Evolutionary conservation across 2,113 vertebrate genomes (phyloP).

Genomic region (Phoenicopterus ruber): DNA sequence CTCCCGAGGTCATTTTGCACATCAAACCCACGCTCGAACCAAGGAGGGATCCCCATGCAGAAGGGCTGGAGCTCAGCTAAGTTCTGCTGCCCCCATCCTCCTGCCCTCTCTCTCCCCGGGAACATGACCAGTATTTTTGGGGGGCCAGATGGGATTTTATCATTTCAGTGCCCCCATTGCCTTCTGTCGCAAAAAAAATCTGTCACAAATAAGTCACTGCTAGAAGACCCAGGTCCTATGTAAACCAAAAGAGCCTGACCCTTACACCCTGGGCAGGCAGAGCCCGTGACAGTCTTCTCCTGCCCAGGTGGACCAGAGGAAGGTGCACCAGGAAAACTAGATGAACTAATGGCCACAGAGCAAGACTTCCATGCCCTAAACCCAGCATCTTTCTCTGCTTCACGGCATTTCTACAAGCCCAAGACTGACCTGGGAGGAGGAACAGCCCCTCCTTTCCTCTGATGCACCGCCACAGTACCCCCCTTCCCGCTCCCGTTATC

Average conservation of each 20-base stretch:
- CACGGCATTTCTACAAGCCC: neutral
- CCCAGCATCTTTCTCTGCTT: neutral
- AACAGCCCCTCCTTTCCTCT: neutral
- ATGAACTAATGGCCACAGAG: neutral
- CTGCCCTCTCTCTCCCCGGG: neutral
- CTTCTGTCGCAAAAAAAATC: neutral
- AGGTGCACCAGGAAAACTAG: neutral
- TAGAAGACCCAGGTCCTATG: neutral
- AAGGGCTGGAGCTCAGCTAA: neutral
- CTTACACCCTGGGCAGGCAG: neutral
- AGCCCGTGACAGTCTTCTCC: neutral
- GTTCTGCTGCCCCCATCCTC: neutral
- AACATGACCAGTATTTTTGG: neutral
- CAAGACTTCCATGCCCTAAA: neutral
- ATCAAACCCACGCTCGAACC: fast-evolving
- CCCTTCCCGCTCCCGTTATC: neutral
- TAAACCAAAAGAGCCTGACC: neutral
- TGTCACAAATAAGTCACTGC: neutral
- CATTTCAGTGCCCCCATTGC: neutral
- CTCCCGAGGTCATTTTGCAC: fast-evolving
- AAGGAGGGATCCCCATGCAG: neutral
- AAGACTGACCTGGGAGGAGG: neutral
- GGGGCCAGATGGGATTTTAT: neutral
- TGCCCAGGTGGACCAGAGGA: neutral
- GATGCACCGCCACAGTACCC: neutral